Evolutionary conservation across 2,797 vertebrate species (phyloP).

Genomic region (Sphenopsis melanotis): DNA sequence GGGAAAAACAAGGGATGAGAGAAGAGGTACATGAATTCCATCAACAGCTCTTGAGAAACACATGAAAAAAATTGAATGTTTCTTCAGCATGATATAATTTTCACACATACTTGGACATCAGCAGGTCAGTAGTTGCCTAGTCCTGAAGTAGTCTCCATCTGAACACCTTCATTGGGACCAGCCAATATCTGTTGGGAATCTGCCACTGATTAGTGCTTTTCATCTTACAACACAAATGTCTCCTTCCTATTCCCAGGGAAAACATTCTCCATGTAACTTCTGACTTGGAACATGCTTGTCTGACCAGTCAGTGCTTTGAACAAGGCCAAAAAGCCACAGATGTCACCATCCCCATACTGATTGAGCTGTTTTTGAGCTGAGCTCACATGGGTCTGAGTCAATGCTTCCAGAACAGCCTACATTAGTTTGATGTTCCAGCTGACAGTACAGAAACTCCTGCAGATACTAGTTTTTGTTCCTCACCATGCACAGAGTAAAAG

Average conservation of each 20-base stretch:
- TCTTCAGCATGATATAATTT: background rate
- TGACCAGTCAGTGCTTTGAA: background rate
- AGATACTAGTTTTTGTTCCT: background rate
- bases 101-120: background rate
- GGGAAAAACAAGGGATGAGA: background rate
- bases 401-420: background rate
- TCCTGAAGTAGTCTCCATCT: background rate
- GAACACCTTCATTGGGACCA: background rate
- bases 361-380: background rate
- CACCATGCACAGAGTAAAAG: background rate
- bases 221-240: background rate
- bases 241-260: background rate
- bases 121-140: background rate
- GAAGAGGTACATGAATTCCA: background rate
- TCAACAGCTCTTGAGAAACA: background rate
- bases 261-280: background rate
- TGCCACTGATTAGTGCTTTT: background rate
- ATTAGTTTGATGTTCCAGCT: background rate
- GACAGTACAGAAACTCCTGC: background rate
- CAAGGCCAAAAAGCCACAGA: background rate
- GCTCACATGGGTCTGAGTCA: background rate
- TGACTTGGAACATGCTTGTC: background rate
- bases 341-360: background rate
- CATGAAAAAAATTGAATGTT: background rate
- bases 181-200: background rate